Percentiles rank a stretch among this genome's conserved stretches.
These are phyloP conservation scores for Eciton burchellii DNA, from an alignment of 1,140 invertebrate species.

Conservation along the genomic window DNA sequence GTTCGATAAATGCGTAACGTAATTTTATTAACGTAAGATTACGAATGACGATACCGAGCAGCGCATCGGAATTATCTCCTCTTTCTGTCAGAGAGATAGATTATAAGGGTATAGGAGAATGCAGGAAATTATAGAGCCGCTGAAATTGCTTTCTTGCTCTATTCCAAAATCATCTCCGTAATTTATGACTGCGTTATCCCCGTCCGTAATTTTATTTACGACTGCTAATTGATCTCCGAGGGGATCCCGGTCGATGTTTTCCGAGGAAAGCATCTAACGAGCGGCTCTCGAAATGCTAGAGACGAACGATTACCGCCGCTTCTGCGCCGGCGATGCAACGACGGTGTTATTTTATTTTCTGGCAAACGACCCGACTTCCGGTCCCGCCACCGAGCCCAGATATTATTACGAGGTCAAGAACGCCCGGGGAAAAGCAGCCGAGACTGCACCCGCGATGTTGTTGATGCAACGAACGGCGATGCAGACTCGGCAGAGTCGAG, in stretches of 20 bases:
- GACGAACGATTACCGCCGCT: constrained; percentile 30
- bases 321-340: constrained; percentile 34
- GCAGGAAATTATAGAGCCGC: not conserved
- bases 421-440: constrained; percentile 40
- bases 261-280: constrained; percentile 33
- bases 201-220: not conserved
- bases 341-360: constrained; percentile 76
- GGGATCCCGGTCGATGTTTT: constrained; percentile 23
- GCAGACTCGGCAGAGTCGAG: constrained; percentile 8
- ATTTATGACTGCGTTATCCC: not conserved
- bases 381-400: constrained; percentile 44
- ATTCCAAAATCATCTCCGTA: not conserved
- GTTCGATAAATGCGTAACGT: no score
- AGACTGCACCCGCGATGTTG: constrained; percentile 6
- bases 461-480: constrained; percentile 17
- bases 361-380: constrained; percentile 74
- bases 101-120: not conserved
- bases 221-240: constrained; percentile 26
- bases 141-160: not conserved
- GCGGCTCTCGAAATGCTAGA: constrained; percentile 25
- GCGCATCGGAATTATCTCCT: no score
- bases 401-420: constrained; percentile 62
- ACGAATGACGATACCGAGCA: no score
- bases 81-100: not conserved
- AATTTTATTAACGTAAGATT: no score